Base-by-base conservation (phyloP, 2,888 invertebrate species). In the Chloroclysta siterata region DNA sequence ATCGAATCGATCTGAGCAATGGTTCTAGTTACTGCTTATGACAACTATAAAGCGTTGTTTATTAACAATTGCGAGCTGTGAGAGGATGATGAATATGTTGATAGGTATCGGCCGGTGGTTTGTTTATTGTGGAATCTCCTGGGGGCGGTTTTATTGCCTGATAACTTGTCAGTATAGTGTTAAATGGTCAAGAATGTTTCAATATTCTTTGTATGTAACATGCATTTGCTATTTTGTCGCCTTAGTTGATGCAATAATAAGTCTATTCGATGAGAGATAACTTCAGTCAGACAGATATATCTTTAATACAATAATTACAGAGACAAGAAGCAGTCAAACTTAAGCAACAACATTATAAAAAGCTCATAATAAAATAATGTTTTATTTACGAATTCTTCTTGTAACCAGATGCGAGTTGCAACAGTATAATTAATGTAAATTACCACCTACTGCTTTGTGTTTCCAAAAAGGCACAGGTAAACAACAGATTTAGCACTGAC, bases 41-140 rank as follows among this genome's bases (percentile, higher is more conserved):
- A 83, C 83, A 79, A 78, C 79, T 77, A 82, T 81, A 79, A 82
- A 80, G 77, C 66, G 63, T 74, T 72, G 78, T 82, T 82, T 83
- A 84, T 82, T 75, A 75, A 67, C 71, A 72, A 73, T 77, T 74
- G 73, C 73, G 73, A 76, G 77, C 72, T 70, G 71, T 72, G 71
- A 71, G 63, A 71, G 69, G 52, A 65, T 77, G 77, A 82, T 79
- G 76, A 76, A 82, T 82, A 67, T 70, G 63, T 69, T 68, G 79
- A 81, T 78, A 65, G 70, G 68, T 76, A 81, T 81, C 77, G 63
- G 54, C 54, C 54, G 63, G 71, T 69, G 64, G 71, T 74, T 73
- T 74, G 74, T 72, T 63, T 70, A 67, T 66, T 53, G 55, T 48
- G 39, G 53, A 63, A 66, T 55, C 56, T 48, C 29, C 53, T 60